phyloP scores from a whole-genome alignment of 2,888 invertebrate species.

The Caenorhabditis virilis region DNA sequence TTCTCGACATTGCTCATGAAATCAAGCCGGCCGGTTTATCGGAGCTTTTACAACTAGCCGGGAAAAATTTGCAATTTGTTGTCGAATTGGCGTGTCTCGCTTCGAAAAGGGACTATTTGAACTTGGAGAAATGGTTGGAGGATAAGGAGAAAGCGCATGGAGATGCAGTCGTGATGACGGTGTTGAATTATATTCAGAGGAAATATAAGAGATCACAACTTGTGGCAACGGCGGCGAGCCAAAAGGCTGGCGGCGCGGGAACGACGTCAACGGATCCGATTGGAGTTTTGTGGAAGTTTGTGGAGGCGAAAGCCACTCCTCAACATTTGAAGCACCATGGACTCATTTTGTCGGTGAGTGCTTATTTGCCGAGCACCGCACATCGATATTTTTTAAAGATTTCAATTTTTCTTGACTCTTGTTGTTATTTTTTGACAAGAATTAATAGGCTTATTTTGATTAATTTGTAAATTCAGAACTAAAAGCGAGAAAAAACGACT shows the following conservation, averaged over 20 bases:
- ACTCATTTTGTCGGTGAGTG: conserved; percentile 10
- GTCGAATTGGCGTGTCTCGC: conserved; percentile 97
- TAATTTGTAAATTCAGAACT: too few relatives aligned
- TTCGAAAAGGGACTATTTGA: conserved; percentile 91
- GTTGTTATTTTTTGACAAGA: too few relatives aligned
- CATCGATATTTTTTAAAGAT: too few relatives aligned
- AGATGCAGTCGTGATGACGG: conserved; percentile 48
- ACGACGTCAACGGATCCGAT: conserved; percentile 14
- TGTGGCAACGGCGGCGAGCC: conserved; percentile 1
- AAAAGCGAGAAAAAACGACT: too few relatives aligned
- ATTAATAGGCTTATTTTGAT: too few relatives aligned
- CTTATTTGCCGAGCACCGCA: too few relatives aligned
- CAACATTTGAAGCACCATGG: neutral
- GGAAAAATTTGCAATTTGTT: conserved; percentile 83
- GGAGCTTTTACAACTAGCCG: conserved; percentile 83
- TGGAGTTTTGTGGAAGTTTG: conserved; percentile 16
- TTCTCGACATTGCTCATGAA: conserved; percentile 77
- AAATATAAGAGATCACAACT: conserved; percentile 16
- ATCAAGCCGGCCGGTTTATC: conserved; percentile 77
- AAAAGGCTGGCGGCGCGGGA: neutral
- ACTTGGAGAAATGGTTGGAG: conserved; percentile 95
- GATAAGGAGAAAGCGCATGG: conserved; percentile 96
- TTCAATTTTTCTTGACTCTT: too few relatives aligned
- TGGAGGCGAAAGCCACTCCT: conserved; percentile 6
- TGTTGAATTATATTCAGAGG: conserved; percentile 46